Evolutionary conservation across 2,113 vertebrate species (phyloP).

Genomic region (Salminus brasiliensis): DNA sequence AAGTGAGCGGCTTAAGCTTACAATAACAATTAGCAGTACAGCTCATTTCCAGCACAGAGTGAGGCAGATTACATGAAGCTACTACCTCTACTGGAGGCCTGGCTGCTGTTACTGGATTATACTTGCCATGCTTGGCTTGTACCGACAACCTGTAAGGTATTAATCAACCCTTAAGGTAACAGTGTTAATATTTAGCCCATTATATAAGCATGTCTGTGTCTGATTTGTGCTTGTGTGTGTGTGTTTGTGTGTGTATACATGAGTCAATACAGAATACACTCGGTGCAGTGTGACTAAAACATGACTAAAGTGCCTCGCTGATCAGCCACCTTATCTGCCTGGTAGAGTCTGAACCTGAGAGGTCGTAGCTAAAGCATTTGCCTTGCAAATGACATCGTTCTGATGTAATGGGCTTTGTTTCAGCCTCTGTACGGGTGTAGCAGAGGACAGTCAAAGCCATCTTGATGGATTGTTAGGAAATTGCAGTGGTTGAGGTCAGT

Average conservation of each 20-base stretch:
- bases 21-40: too few relatives aligned
- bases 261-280: not conserved
- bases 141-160: too few relatives aligned
- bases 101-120: too few relatives aligned
- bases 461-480: not conserved
- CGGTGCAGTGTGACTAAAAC: constrained; percentile 5
- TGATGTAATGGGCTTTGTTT: not conserved
- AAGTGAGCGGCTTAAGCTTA: too few relatives aligned
- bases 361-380: constrained; percentile 14
- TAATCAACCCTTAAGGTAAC: too few relatives aligned
- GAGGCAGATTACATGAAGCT: too few relatives aligned
- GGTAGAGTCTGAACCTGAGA: not conserved
- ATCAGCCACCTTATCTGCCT: not conserved
- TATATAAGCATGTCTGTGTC: too few relatives aligned
- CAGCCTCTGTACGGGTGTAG: not conserved
- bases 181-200: too few relatives aligned
- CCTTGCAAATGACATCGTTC: constrained; percentile 29
- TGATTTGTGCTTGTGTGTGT: not conserved
- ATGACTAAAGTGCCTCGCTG: not conserved
- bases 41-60: too few relatives aligned
- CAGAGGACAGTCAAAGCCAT: not conserved
- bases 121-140: too few relatives aligned
- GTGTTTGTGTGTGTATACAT: constrained; percentile 1
- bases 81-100: too few relatives aligned
- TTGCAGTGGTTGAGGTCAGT: not conserved